Evolutionary conservation across 2,888 invertebrate species (phyloP), one percentile per base, ranked within the genome.

Genomic region (Pseudanteris insignis): DNA sequence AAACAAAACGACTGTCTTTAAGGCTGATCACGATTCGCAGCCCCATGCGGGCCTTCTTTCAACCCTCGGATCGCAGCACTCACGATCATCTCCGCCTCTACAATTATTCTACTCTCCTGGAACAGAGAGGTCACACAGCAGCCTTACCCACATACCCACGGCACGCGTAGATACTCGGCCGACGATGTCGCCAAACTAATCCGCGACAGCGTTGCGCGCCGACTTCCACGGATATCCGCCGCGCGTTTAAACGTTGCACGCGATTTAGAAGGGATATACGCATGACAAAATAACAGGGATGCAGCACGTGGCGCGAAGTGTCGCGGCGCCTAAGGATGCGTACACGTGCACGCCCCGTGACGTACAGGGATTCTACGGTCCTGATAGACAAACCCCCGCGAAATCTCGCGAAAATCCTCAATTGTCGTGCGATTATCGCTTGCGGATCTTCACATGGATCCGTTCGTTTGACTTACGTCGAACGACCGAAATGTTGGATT

Each of bases 111-210:
- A 75, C 60, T 78, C 75, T 75, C 79, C 79, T 77, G 74, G 70
- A 75, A 78, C 60, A 70, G 74, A 78, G 79, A 79, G 79, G 79
- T 79, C 79, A 79, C 76, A 73, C 69, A 66, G 66, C 69, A 76
- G 78, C 77, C 76, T 78, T 78, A 76, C 74, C 78, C 74, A 77
- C 73, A 75, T 78, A 73, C 73, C 73, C 75, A 73, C 76, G 74
- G 75, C 70, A 69, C 69, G 67, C 50, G 63, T 9, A n/a, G 61
- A 59, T 64, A 60, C 60, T 67, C 61, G 67, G 67, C 58, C 64
- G 62, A 65, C 55, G 40, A 48, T 51, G n/a, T n/a, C n/a, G n/a
- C n/a, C n/a, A 26, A 30, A 40, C 30, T 59, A 59, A 61, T 50
- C 58, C 58, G 33, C 30, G 28, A 32, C 30, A 57, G 54, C 40